Evolutionary conservation across 64 coral and sea anemone species (phyloP), one percentile per base, ranked within the genome.

Genomic region (Pocillopora damicornis): DNA sequence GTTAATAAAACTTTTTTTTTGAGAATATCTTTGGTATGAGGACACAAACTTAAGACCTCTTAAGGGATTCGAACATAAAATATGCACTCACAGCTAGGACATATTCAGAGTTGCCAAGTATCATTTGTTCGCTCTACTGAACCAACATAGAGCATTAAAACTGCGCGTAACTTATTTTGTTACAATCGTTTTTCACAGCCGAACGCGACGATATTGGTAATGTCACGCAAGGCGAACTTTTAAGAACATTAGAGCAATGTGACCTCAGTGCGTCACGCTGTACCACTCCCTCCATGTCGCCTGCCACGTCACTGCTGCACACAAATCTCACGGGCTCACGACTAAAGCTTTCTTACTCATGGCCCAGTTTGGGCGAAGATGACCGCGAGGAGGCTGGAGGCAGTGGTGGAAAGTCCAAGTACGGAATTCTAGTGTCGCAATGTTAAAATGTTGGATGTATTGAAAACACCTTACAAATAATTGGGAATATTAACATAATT

Each of bases 191-290:
- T 87, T 17, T 51, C 60, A 68, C 25, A 15, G 18, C 67, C 92
- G 94, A 89, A 67, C 63, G 73, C 67, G 82, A 80, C 64, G 87
- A 79, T 18, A 73, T 89, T 51, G 90, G 90, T 67, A 90, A 90
- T 74, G 90, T 90, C 12, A 93, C 97, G 36, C 90, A 99, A 82
- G 91, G 93, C 4, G 93, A 99, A 69, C 79, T 99, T 35, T 72
- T 99, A 13, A 89, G 88, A 68, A 95, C 93, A 17, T 36, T 99
- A 13, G 97, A 99, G 60, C 93, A 98, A 18, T 98, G 93, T 75
- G 96, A 98, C n/a, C 83, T 98, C 58, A 98, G 96, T 38, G 91
- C 90, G 59, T 99, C 97, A 63, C 93, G 97, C 57, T 95, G 97
- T 25, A 95, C 93, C 10, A 95, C 97, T 15, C 97, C 97, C 1